Conservation (phyloP, 1,140 invertebrate species). For the Pararge aegeria region DNA sequence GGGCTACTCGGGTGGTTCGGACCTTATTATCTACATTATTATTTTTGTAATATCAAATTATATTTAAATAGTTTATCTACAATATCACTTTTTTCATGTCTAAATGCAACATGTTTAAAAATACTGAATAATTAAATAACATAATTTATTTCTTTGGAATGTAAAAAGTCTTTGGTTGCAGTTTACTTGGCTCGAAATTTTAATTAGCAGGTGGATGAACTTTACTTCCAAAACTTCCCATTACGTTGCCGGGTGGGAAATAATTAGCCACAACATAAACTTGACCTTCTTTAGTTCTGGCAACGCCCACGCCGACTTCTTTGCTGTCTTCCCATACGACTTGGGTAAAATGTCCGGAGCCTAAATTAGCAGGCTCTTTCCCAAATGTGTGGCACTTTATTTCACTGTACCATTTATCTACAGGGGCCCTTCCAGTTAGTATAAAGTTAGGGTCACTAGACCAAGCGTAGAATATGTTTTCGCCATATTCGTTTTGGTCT, state of each 20-base stretch:
- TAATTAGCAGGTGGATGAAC: conserved; percentile 81
- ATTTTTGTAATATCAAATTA: too few relatives aligned
- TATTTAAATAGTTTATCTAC: too few relatives aligned
- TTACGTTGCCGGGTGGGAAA: conserved; percentile 91
- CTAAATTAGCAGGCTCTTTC: conserved; percentile 83
- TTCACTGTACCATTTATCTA: conserved; percentile 87
- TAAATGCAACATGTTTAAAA: conserved; percentile 10
- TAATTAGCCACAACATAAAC: conserved; percentile 93
- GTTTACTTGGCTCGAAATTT: conserved; percentile 10
- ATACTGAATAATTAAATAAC: background rate
- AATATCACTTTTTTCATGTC: background rate
- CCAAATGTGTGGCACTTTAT: conserved; percentile 82
- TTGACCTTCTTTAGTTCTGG: conserved; percentile 85
- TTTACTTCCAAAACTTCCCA: conserved; percentile 88
- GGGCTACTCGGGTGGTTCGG: too few relatives aligned
- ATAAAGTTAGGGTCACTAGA: conserved; percentile 85
- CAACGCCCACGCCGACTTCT: conserved; percentile 89
- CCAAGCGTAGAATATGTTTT: conserved; percentile 90
- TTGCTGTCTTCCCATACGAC: conserved; percentile 89
- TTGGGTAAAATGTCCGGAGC: conserved; percentile 88
- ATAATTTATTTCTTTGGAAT: conserved; percentile 46
- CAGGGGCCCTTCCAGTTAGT: conserved; percentile 85
- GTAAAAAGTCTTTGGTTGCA: conserved; percentile 46
- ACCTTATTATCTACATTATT: too few relatives aligned
- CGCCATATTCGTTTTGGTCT: conserved; percentile 87